Evolutionary conservation across 2,113 vertebrate species (phyloP).

Genomic region (Zootoca vivipara): DNA sequence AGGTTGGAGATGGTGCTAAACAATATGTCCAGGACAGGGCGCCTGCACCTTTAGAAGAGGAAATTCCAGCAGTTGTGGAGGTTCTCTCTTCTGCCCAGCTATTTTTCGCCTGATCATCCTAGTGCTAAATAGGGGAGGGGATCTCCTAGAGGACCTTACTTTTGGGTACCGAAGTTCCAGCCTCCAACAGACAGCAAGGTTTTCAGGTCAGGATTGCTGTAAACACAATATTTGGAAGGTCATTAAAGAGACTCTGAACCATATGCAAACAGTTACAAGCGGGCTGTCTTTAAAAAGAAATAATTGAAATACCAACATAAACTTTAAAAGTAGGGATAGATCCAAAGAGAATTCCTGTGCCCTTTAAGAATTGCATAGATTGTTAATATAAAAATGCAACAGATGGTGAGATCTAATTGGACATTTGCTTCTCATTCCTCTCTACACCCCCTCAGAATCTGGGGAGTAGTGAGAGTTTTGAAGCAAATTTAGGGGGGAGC

Average conservation of each 20-base stretch:
- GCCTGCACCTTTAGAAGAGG: no score
- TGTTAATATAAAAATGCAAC: background rate
- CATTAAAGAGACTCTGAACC: background rate
- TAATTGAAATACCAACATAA: background rate
- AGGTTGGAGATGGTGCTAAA: background rate
- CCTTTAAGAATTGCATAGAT: background rate
- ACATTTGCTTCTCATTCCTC: no score
- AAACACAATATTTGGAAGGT: conserved; percentile 3
- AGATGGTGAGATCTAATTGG: background rate
- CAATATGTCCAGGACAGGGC: no score
- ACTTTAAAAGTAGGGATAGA: background rate
- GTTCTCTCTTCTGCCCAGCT: background rate
- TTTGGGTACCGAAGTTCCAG: conserved; percentile 50
- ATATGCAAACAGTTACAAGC: background rate
- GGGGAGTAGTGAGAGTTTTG: no score
- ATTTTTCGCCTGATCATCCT: background rate
- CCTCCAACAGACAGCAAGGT: conserved; percentile 67
- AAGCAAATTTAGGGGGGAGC: no score
- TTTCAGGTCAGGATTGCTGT: conserved; percentile 73
- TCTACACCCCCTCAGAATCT: no score
- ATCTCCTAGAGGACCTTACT: conserved; percentile 40
- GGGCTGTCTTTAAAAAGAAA: background rate
- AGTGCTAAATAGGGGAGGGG: background rate
- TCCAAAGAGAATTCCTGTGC: background rate
- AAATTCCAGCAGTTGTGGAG: no score